Evolutionary conservation across 1,140 invertebrate genomes (phyloP).

Genomic region (Daktulosphaira vitifoliae): DNA sequence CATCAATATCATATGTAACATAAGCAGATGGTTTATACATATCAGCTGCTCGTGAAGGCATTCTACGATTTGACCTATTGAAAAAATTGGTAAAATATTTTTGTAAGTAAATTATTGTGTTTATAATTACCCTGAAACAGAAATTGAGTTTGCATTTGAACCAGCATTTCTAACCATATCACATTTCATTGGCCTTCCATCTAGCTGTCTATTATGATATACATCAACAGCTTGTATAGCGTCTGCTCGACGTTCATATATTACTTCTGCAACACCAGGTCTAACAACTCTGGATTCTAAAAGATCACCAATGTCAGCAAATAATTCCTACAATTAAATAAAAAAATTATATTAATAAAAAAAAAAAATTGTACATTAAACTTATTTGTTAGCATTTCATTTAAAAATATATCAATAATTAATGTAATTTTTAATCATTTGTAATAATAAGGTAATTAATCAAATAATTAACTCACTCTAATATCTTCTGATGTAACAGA

Average conservation of each 20-base stretch:
- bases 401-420: neutral
- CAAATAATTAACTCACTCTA: conserved; percentile 50
- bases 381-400: too few species aligned
- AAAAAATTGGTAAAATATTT: neutral
- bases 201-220: conserved; percentile 83
- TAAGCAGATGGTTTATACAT: conserved; percentile 21
- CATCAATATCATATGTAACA: conserved; percentile 15
- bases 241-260: conserved; percentile 74
- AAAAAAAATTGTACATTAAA: neutral
- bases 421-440: neutral
- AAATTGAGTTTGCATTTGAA: neutral
- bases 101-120: neutral
- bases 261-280: conserved; percentile 78
- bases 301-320: conserved; percentile 82
- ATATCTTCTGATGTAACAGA: conserved; percentile 83
- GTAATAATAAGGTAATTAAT: too few species aligned
- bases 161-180: conserved; percentile 52
- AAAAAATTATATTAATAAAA: neutral
- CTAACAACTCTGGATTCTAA: conserved; percentile 72
- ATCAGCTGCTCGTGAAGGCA: conserved; percentile 19
- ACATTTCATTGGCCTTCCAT: conserved; percentile 76
- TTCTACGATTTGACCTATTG: conserved; percentile 23
- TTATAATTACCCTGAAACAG: conserved; percentile 12
- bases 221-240: conserved; percentile 79
- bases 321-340: conserved; percentile 60